A percentile compares a stretch with the other conserved stretches of the same genome.
These are phyloP conservation scores for Gymnoscopelus microlampas DNA, from an alignment of 2,797 vertebrate species.

Conservation along the genomic window DNA sequence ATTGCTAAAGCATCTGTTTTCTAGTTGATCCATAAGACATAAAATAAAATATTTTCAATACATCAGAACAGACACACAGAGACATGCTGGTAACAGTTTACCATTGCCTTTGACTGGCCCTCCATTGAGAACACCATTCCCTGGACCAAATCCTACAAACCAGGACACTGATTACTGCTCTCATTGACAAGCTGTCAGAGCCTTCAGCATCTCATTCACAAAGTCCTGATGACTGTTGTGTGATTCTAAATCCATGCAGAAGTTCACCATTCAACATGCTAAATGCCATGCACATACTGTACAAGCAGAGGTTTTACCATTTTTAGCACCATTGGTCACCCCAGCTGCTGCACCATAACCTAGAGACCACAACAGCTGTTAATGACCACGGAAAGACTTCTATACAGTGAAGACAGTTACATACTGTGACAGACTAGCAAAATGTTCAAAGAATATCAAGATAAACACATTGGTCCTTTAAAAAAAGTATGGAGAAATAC, in stretches of 20 bases:
- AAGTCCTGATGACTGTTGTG: not conserved
- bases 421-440: no score
- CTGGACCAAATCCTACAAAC: conserved; percentile 6
- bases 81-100: not conserved
- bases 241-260: not conserved
- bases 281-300: not conserved
- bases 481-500: no score
- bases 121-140: not conserved
- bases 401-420: no score
- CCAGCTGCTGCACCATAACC: conserved; percentile 21
- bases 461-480: not conserved
- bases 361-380: conserved; percentile 32
- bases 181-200: not conserved
- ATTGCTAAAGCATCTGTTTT: no score
- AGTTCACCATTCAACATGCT: not conserved
- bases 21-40: no score
- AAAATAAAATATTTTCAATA: no score
- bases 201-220: not conserved
- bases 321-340: conserved; percentile 11
- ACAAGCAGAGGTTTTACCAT: conserved; percentile 9
- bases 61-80: not conserved
- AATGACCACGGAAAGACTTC: not conserved
- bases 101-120: not conserved
- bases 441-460: not conserved
- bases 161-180: not conserved